Evolutionary conservation across 2,888 invertebrate species (phyloP).

Genomic region (Eupithecia insigniata): DNA sequence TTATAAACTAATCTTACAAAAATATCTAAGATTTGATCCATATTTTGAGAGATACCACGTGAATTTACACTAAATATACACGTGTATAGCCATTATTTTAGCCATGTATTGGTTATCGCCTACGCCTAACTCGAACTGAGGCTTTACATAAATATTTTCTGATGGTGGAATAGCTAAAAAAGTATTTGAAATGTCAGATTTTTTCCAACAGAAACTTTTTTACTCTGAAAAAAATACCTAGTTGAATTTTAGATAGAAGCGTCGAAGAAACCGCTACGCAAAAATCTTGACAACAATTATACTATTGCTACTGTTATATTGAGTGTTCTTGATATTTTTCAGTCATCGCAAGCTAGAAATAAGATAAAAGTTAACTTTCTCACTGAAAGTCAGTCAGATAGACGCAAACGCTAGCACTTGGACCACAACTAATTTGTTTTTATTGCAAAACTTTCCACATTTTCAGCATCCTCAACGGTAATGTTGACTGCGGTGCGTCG

Average conservation of each 20-base stretch:
- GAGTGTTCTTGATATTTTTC: constrained; percentile 51
- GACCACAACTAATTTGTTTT: constrained; percentile 76
- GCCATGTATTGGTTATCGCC: neutral
- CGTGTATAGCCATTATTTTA: neutral
- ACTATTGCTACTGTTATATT: constrained; percentile 50
- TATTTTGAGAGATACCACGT: neutral
- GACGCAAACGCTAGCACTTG: constrained; percentile 64
- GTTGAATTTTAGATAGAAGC: neutral
- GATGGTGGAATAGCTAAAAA: neutral
- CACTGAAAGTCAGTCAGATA: constrained; percentile 63
- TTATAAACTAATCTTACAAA: neutral
- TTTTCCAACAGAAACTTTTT: neutral
- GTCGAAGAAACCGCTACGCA: neutral
- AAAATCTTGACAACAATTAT: constrained; percentile 34
- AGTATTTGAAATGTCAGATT: neutral
- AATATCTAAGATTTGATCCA: neutral
- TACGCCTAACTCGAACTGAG: neutral
- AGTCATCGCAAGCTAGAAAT: constrained; percentile 62
- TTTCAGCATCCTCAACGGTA: constrained; percentile 63
- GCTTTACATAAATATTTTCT: neutral
- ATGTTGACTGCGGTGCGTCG: constrained; percentile 51
- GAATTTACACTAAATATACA: too few species aligned
- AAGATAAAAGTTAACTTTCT: constrained; percentile 69
- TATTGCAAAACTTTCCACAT: constrained; percentile 77
- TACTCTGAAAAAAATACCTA: neutral